These are phyloP conservation scores for Stenopsyche tienmushanensis DNA, from an alignment of 1,140 invertebrate species.

Conservation along the genomic window DNA sequence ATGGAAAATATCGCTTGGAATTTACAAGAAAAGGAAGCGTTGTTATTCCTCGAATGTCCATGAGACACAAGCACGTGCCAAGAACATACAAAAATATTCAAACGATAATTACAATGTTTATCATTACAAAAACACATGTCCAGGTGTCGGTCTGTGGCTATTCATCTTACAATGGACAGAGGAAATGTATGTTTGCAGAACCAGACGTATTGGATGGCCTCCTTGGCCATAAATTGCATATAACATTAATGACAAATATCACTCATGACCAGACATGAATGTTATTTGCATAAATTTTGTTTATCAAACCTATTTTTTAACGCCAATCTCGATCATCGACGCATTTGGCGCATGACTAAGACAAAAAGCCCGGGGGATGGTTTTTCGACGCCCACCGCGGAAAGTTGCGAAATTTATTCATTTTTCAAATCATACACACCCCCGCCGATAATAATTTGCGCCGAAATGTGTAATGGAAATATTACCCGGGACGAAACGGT, in stretches of 20 bases:
- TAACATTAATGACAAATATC: background rate
- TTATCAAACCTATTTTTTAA: too few species aligned
- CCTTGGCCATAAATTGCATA: background rate
- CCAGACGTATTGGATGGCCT: background rate
- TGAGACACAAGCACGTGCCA: too few species aligned
- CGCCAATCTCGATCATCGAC: too few species aligned
- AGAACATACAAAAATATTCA: too few species aligned
- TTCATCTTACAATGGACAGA: background rate
- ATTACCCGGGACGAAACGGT: conserved; percentile 21
- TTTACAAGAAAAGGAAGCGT: background rate
- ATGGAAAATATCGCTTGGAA: background rate
- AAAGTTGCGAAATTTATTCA: background rate
- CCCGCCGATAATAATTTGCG: background rate
- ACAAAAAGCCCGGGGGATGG: too few species aligned
- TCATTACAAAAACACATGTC: conserved; percentile 35
- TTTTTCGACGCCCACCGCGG: too few species aligned
- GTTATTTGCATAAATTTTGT: too few species aligned
- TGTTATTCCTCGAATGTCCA: background rate
- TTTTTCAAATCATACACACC: background rate
- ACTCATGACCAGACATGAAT: background rate
- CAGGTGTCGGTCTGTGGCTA: conserved; percentile 14
- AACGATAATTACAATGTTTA: conserved; percentile 37
- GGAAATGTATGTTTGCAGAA: conserved; percentile 5
- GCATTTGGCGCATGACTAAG: too few species aligned
- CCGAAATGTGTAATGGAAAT: conserved; percentile 7